Conservation (phyloP, 2,888 invertebrate genomes). For the Metacarcinus magister region DNA sequence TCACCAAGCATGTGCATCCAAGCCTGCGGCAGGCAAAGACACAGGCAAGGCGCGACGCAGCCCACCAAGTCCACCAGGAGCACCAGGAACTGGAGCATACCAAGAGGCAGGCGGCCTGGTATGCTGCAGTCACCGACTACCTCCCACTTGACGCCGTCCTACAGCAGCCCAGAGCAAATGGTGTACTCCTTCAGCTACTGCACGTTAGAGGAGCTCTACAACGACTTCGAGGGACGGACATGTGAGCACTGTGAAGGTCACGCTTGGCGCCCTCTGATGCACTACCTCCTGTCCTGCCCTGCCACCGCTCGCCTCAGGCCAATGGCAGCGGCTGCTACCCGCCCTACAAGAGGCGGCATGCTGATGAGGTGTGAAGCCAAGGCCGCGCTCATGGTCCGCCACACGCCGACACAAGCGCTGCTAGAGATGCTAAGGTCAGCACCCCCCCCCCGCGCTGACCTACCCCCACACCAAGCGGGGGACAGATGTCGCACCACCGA, state of each 20-base stretch:
- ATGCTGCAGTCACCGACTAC: background rate
- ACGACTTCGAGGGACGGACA: constrained; percentile 36
- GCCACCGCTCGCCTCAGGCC: constrained; percentile 50
- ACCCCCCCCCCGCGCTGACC: background rate
- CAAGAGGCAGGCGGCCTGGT: background rate
- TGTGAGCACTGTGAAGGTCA: background rate
- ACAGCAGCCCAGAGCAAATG: background rate
- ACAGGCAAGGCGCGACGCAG: too few species aligned
- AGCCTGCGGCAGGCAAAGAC: too few species aligned
- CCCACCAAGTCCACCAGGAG: too few species aligned
- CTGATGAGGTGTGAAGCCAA: constrained; percentile 14
- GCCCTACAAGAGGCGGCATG: background rate
- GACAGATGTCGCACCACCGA: too few species aligned
- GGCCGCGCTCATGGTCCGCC: background rate
- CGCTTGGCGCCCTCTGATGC: background rate
- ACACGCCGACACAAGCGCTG: background rate
- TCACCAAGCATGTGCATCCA: background rate
- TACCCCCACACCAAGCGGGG: too few species aligned
- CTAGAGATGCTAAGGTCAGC: background rate
- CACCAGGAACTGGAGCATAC: background rate
- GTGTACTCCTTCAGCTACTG: background rate
- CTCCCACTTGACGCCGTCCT: too few species aligned
- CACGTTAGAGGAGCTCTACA: background rate
- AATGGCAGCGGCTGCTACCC: background rate
- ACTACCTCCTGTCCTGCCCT: too few species aligned